phyloP scores from a whole-genome alignment of 2,797 vertebrate genomes.

The Acanthiza pusilla region DNA sequence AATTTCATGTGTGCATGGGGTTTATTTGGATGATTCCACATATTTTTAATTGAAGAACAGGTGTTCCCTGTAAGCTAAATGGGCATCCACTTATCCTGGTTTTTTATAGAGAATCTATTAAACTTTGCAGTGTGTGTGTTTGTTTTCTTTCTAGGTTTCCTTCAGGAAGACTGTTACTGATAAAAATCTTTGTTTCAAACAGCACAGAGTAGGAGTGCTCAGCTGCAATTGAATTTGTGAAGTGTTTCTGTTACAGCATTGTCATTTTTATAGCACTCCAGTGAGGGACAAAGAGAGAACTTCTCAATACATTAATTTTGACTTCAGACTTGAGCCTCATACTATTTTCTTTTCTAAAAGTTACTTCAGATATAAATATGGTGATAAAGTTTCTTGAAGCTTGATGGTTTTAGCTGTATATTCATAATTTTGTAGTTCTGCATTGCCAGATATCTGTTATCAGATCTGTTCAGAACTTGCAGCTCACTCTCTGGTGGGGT shows the following conservation, averaged over 20 bases:
- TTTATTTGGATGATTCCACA: background rate
- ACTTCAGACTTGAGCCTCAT: background rate
- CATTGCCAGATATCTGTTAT: background rate
- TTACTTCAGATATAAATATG: background rate
- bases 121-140: background rate
- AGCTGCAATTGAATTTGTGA: background rate
- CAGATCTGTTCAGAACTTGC: background rate
- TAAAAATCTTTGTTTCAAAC: constrained; percentile 21
- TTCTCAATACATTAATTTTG: background rate
- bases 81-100: background rate
- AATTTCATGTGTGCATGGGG: background rate
- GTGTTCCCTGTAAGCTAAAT: background rate
- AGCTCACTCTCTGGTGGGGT: background rate
- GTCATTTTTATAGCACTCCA: background rate
- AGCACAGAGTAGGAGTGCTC: background rate
- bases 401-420: background rate
- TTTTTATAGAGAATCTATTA: background rate
- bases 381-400: background rate
- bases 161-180: constrained; percentile 27
- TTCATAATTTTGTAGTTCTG: background rate
- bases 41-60: background rate
- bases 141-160: constrained; percentile 5
- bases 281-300: background rate
- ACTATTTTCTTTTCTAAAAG: background rate
- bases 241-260: background rate